phyloP scores from a whole-genome alignment of 2,888 invertebrate species.

The Arctia plantaginis region DNA sequence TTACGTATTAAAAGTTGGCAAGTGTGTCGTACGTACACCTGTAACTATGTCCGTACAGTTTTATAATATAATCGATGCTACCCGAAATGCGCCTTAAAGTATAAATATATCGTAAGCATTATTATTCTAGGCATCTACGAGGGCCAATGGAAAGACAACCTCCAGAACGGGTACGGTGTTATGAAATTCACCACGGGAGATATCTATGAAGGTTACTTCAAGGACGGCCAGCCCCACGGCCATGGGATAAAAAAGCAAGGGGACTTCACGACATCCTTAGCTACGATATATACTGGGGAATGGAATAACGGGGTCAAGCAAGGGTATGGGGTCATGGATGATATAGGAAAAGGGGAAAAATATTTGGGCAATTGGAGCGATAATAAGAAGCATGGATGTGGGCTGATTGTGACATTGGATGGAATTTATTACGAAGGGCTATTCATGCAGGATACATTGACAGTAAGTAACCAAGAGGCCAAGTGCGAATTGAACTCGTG shows the following conservation, averaged over 20 bases:
- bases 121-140: constrained; percentile 88
- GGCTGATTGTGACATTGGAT: constrained; percentile 94
- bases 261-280: constrained; percentile 90
- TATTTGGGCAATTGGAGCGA: constrained; percentile 96
- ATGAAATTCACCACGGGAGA: constrained; percentile 92
- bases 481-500: not conserved
- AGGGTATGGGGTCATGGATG: constrained; percentile 96
- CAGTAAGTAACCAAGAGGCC: constrained; percentile 79
- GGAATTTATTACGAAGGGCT: constrained; percentile 97
- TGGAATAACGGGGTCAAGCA: constrained; percentile 92
- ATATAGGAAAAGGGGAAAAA: constrained; percentile 94
- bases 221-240: constrained; percentile 93
- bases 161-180: constrained; percentile 92
- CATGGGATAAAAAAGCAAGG: constrained; percentile 94
- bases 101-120: not conserved
- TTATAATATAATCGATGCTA: not conserved
- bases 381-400: constrained; percentile 93
- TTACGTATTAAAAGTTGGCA: not conserved
- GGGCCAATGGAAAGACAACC: constrained; percentile 93
- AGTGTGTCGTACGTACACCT: not conserved
- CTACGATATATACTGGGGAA: constrained; percentile 95
- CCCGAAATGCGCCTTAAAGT: not conserved
- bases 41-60: not conserved
- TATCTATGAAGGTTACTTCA: constrained; percentile 94
- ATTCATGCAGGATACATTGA: constrained; percentile 92